Conservation (phyloP, 2,888 invertebrate species). For the Colostygia pectinataria region DNA sequence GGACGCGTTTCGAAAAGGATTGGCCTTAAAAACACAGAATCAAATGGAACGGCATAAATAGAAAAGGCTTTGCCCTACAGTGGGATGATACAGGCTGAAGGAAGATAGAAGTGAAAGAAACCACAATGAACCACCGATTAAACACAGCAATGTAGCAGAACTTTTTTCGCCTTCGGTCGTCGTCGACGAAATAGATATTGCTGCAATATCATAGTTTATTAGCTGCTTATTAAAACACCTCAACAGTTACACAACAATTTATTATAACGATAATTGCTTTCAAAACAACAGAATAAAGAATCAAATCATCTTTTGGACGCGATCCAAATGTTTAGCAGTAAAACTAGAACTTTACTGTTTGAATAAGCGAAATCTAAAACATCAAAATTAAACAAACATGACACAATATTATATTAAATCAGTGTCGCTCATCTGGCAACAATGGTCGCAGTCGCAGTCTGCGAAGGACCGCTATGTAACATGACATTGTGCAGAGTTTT, state of each 20-base stretch:
- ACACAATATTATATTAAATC: conserved; percentile 28
- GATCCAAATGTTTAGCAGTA: conserved; percentile 12
- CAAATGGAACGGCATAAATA: too few relatives aligned
- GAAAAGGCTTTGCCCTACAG: too few relatives aligned
- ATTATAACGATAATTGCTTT: conserved; percentile 18
- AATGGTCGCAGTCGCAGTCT: conserved; percentile 17
- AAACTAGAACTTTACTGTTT: not conserved
- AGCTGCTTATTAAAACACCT: conserved; percentile 5
- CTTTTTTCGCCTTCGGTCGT: too few relatives aligned
- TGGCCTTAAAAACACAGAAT: too few relatives aligned
- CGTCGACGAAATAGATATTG: not conserved
- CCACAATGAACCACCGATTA: too few relatives aligned
- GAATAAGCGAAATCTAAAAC: conserved; percentile 6
- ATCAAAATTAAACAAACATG: conserved; percentile 23
- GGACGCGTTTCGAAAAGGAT: too few relatives aligned
- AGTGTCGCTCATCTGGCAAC: conserved; percentile 14
- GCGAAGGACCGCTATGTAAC: not conserved
- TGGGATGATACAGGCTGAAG: too few relatives aligned
- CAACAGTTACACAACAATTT: conserved; percentile 5
- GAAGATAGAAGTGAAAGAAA: too few relatives aligned
- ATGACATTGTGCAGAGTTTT: too few relatives aligned
- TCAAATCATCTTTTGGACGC: conserved; percentile 15
- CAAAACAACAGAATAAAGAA: conserved; percentile 16
- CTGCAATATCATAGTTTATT: not conserved
- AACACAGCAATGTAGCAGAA: too few relatives aligned